These are phyloP conservation scores for Nixonia krombeini DNA, from an alignment of 1,140 invertebrate species.

Conservation along the genomic window DNA sequence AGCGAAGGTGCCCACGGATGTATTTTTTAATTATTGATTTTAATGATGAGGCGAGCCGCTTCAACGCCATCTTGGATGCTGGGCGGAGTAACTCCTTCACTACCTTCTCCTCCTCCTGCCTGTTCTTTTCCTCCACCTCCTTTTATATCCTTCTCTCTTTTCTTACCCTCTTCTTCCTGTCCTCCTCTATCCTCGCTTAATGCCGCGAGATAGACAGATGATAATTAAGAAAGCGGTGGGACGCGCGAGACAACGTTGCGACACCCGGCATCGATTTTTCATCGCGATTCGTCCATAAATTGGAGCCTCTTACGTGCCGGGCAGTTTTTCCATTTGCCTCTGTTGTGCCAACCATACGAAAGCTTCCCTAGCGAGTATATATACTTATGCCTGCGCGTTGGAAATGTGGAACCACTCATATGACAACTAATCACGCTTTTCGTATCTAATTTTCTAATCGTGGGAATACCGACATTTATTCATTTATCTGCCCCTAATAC, in stretches of 20 bases:
- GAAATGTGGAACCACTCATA: too few species aligned
- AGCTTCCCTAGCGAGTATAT: too few species aligned
- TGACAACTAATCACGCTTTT: too few species aligned
- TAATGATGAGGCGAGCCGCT: slow-evolving; percentile 71
- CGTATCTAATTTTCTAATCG: too few species aligned
- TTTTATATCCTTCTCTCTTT: slow-evolving; percentile 48
- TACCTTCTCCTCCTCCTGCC: slow-evolving; percentile 50
- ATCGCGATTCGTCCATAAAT: slow-evolving; percentile 53
- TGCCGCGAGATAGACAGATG: slow-evolving; percentile 70
- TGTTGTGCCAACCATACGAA: too few species aligned
- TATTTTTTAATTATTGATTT: slow-evolving; percentile 74
- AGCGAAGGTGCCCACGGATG: slow-evolving; percentile 69
- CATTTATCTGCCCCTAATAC: too few species aligned
- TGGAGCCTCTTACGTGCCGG: slow-evolving; percentile 36
- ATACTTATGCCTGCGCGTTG: too few species aligned
- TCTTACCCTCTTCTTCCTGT: slow-evolving; percentile 32
- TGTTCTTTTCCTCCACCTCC: slow-evolving; percentile 46
- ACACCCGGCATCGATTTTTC: slow-evolving; percentile 57
- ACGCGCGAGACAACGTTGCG: slow-evolving; percentile 58
- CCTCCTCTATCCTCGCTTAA: slow-evolving; percentile 52
- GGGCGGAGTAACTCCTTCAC: slow-evolving; percentile 68
- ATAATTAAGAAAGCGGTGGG: slow-evolving; percentile 71
- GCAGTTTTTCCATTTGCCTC: slow-evolving; percentile 9
- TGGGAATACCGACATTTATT: too few species aligned
- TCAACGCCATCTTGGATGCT: slow-evolving; percentile 72